These are phyloP conservation scores for Hystrix brachyura DNA, from an alignment of 2,113 vertebrate genomes.

Conservation along the genomic window DNA sequence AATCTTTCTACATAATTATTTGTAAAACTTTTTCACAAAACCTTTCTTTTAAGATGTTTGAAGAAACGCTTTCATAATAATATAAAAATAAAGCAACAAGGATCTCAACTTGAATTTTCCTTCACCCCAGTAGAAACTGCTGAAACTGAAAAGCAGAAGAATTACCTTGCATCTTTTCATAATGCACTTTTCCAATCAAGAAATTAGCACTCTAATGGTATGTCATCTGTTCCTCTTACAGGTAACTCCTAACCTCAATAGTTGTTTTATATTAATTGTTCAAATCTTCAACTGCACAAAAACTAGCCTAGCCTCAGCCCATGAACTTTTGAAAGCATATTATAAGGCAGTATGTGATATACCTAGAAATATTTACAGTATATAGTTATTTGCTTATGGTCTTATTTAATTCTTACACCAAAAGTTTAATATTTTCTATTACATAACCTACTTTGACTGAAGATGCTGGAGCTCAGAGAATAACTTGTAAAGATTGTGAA, in stretches of 20 bases:
- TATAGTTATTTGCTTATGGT: background rate
- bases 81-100: background rate
- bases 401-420: background rate
- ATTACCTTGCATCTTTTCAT: background rate
- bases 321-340: background rate
- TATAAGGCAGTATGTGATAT: background rate
- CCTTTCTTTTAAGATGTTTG: background rate
- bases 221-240: background rate
- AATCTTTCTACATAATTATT: slow-evolving; percentile 33
- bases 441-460: background rate
- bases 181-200: background rate
- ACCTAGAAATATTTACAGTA: background rate
- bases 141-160: slow-evolving; percentile 20
- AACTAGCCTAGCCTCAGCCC: background rate
- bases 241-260: background rate
- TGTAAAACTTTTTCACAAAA: background rate
- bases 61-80: background rate
- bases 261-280: background rate
- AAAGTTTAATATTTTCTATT: background rate
- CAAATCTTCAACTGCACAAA: background rate
- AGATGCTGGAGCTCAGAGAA: background rate
- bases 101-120: background rate
- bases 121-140: background rate
- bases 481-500: background rate
- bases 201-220: background rate